Base-by-base conservation (phyloP, 2,797 vertebrate species). In the Bryconaethiops microstoma region DNA sequence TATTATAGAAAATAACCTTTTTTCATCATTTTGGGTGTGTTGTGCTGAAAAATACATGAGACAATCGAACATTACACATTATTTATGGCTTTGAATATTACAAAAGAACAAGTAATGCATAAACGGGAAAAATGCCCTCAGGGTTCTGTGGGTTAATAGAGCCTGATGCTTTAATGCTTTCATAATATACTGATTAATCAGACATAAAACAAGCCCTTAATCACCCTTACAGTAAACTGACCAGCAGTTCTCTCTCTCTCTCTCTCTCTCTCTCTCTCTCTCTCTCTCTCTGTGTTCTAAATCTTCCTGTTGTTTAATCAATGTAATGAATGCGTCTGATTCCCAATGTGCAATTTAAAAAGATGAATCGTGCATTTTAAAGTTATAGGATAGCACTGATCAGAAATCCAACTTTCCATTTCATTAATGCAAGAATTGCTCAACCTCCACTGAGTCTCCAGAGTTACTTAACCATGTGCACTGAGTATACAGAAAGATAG, bases 401-500 rank as follows among this genome's bases (percentile, higher is more conserved):
- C 39, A 72, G 19, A 0, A 48, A 21, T 19, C 19, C 12, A 45
- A 62, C 67, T n/a, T 48, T 42, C 23, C 50, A 50, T 9, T n/a
- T 64, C n/a, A 4, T 4, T 59, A 12, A 68, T 52, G 74, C 42
- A 48, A 29, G 50, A 25, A 16, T 19, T 64, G 45, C 40, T 19
- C 48, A 62, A 52, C 12, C 5, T 54, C 8, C 13, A 17, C 29
- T 25, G 40, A 9, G 21, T 42, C 9, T 50, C n/a, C 21, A 48
- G 70, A 59, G 71, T 77, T 86, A 89, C 77, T 81, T 74, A 72
- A 62, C 88, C 85, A 80, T 74, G 14, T 60, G 21, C 72, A 78
- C 35, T 72, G 83, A 80, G 42, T 87, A 69, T 67, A 48, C 71
- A 40, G 71, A 67, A 5, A 82, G 90, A 91, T 88, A 86, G 87